A percentile compares a stretch with the other conserved stretches of the same genome.
These are phyloP conservation scores for Caenorhabditis macrosperma DNA, from an alignment of 2,888 invertebrate genomes.

Conservation along the genomic window DNA sequence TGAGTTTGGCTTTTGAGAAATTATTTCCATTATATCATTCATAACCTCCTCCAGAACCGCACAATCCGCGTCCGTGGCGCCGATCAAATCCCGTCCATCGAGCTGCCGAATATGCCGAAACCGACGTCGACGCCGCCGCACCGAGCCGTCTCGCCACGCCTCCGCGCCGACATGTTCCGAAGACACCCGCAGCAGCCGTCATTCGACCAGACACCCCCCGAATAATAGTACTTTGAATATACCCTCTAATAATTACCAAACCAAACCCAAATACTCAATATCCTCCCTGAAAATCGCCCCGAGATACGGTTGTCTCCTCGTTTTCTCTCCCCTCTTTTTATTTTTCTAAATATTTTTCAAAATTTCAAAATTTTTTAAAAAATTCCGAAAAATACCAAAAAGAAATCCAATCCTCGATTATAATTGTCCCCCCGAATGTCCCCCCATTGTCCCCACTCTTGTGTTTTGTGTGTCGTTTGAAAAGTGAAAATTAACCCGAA, in stretches of 20 bases:
- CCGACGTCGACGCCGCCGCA: constrained; percentile 63
- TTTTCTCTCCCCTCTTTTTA: too few relatives aligned
- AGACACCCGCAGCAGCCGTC: constrained; percentile 24
- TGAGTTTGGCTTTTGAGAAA: constrained; percentile 15
- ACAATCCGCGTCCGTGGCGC: constrained; percentile 58
- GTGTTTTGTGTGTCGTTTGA: too few relatives aligned
- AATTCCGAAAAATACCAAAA: too few relatives aligned
- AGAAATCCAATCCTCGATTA: too few relatives aligned
- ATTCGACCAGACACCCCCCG: constrained; percentile 13
- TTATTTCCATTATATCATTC: not conserved
- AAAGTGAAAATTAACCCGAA: too few relatives aligned
- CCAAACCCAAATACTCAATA: not conserved
- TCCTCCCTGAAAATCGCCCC: too few relatives aligned
- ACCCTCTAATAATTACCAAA: not conserved
- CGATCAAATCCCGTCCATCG: constrained; percentile 67
- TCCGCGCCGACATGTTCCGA: constrained; percentile 60
- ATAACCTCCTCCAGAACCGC: constrained; percentile 36
- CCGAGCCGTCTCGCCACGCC: constrained; percentile 68
- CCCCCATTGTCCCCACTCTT: too few relatives aligned
- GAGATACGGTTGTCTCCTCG: too few relatives aligned
- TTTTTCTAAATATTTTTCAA: too few relatives aligned
- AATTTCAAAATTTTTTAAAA: too few relatives aligned
- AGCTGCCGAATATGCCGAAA: constrained; percentile 72
- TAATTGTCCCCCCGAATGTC: too few relatives aligned
- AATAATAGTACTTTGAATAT: constrained; percentile 3